Evolutionary conservation across 2,888 invertebrate genomes (phyloP), one percentile per base, ranked within the genome.

Genomic region (Pheosia tremula): DNA sequence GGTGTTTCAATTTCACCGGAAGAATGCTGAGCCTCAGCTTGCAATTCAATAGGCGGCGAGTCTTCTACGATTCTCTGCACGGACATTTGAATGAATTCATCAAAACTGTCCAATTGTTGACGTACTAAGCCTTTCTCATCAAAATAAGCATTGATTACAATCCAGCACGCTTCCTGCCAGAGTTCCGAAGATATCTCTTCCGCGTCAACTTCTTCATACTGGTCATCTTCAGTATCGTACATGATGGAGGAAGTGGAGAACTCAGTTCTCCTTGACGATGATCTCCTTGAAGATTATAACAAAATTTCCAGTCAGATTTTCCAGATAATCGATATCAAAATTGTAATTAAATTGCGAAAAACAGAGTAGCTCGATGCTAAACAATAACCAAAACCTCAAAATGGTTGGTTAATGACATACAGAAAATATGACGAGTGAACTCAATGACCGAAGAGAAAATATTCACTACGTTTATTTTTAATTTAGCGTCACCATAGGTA

Each of bases 91-190:
- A 99, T 99, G 84, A 99, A 99, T 94, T 99, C 99, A 94, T 99
- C 99, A 84, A 99, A 99, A 82, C 99, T 99, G 88, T 99, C 99
- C 75, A 99, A 94, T 86, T 99, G 99, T 87, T 99, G 99, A 58
- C 99, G 96, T 54, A 99, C 99, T 71, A 99, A 95, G 88, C 99
- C 99, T 91, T 99, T 99, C 88, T 99, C 99, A 86, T 99, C 99
- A 85, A 99, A 99, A 90, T 99, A 99, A 0, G 99, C 98, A 86
- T 99, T 99, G 84, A 99, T 99, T 66, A 99, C 99, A 83, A 99
- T 99, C 99, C 99, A 99, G 83, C 99, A 99, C 55, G 99, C 99
- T 94, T 99, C 99, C 90, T 99, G 99, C 99, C 99, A 99, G 71
- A 99, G 94, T 86, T 99, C 99, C 6, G 98, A 97, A 45, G 98